Evolutionary conservation across 64 coral and sea anemone genomes (phyloP).

Genomic region (Catalaphyllia jardinei): DNA sequence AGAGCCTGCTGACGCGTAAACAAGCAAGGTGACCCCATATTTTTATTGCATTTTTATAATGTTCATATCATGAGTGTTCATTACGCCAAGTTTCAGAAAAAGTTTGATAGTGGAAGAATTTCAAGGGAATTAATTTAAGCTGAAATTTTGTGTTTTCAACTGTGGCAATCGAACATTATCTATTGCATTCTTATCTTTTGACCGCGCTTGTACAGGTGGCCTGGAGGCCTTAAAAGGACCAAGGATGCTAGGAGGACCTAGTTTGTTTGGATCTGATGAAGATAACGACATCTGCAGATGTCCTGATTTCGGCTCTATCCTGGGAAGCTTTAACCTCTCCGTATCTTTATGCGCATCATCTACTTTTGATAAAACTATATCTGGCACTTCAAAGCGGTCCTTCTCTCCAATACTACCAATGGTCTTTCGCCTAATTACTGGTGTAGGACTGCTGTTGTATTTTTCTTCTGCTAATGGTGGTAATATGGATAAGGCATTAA

Average conservation of each 20-base stretch:
- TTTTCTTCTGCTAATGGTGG: constrained; percentile 8
- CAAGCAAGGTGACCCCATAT: no score
- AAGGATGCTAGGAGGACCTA: neutral
- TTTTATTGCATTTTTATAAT: no score
- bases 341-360: neutral
- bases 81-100: no score
- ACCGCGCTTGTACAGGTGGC: neutral
- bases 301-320: constrained; percentile 3
- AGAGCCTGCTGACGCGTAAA: no score
- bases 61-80: no score
- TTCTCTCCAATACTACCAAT: neutral
- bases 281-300: neutral
- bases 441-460: neutral
- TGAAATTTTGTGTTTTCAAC: neutral
- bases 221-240: neutral
- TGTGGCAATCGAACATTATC: constrained; percentile 5
- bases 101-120: no score
- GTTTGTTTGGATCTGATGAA: neutral
- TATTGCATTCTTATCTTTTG: neutral
- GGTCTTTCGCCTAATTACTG: neutral
- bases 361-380: constrained; percentile 15
- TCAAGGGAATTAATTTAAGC: no score
- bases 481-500: neutral
- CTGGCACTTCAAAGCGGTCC: neutral
- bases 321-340: constrained; percentile 1